Evolutionary conservation across 1,140 invertebrate species (phyloP), one percentile per base, ranked within the genome.

Genomic region (Sinella curviseta): DNA sequence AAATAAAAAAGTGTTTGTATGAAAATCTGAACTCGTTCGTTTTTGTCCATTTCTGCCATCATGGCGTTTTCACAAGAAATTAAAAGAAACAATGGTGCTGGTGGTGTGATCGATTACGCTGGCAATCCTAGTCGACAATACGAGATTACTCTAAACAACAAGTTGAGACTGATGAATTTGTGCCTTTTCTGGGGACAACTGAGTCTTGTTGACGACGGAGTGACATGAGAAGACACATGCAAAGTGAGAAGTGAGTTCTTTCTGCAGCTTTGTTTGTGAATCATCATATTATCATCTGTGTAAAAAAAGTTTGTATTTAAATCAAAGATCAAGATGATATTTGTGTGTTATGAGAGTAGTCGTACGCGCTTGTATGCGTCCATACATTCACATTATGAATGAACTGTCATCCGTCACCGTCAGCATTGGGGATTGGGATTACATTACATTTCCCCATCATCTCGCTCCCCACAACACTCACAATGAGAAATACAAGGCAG

Each of bases 331-430:
- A 26, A 60, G 57, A 60, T 60, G 57, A 60, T 60, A n/a, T 60
- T 60, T 8, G 8, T 8, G 39, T 48, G 39, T 48, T 48, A 12
- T 48, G 20, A 12, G 39, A 20, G 20, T 48, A 48, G 39, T 20
- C 8, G 39, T 20, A 60, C 24, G 57, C 57, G 24, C 57, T 60
- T 48, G 39, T n/a, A 17, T 48, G 39, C 17, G 39, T 48, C n/a
- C n/a, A 17, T 17, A 48, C 39, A 48, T 48, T 48, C 4, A 48
- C 4, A 17, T 60, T 60, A 60, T 48, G 39, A 48, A 48, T 48
- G 39, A 60, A 60, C 14, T 60, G 57, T 60, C 57, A 60, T 17
- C 57, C 57, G 57, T 60, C 57, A 60, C 24, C 57, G 57, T 60
- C 57, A 60, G 12, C 57, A 60, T 60, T 60, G 57, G 24, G 8